Evolutionary conservation across 23 tunicate genomes (phyloP).

Genomic region (Botrylloides violaceus): DNA sequence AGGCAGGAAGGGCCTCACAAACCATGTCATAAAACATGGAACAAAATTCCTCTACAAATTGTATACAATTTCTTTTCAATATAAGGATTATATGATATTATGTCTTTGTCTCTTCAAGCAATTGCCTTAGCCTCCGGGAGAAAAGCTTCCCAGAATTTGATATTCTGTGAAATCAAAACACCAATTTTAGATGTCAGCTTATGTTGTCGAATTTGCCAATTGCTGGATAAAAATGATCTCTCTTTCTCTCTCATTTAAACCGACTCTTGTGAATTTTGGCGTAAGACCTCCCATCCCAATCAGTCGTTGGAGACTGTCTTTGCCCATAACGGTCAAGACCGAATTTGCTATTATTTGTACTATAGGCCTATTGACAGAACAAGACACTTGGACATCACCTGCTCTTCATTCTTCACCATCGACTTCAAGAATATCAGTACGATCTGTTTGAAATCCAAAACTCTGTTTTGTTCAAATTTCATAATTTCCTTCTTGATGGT

Average conservation of each 20-base stretch:
- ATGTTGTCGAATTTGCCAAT: no score
- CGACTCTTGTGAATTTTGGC: no score
- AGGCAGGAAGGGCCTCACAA: no score
- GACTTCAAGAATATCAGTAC: slow-evolving; percentile 56
- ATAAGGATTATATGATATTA: neutral
- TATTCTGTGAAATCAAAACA: slow-evolving; percentile 22
- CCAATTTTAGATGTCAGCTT: no score
- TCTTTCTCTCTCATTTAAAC: no score
- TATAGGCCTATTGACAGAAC: neutral
- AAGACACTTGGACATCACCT: slow-evolving; percentile 7
- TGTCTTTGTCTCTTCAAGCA: slow-evolving; percentile 31
- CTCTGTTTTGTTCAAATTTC: slow-evolving; percentile 52
- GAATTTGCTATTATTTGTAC: neutral
- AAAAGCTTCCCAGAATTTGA: slow-evolving; percentile 85
- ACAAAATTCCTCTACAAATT: neutral
- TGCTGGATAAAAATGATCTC: no score
- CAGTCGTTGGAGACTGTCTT: no score
- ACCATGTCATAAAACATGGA: no score
- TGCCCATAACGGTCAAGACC: no score
- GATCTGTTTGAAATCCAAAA: slow-evolving; percentile 59
- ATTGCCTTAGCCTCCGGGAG: slow-evolving; percentile 94
- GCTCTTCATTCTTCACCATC: slow-evolving; percentile 83
- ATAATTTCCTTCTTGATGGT: slow-evolving; percentile 71
- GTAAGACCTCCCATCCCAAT: no score
- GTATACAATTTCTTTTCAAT: neutral